Evolutionary conservation across 2,113 vertebrate species (phyloP).

Genomic region (Typhlomys cinereus): DNA sequence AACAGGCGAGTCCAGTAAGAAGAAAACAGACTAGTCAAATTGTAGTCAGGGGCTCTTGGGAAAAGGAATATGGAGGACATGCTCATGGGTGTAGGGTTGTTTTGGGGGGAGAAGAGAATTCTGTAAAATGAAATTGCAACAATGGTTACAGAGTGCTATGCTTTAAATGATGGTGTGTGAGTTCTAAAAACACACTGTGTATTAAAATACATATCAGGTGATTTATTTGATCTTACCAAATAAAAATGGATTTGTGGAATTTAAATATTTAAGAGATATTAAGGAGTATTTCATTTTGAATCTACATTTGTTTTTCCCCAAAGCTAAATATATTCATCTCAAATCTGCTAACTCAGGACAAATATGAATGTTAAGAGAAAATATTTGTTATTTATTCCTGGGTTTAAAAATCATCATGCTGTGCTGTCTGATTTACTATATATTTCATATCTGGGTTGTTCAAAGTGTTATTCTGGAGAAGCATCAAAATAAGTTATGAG

Average conservation of each 20-base stretch:
- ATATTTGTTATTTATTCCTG: constrained; percentile 33
- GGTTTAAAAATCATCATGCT: background rate
- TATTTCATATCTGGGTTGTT: constrained; percentile 10
- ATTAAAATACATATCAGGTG: constrained; percentile 12
- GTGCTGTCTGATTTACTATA: background rate
- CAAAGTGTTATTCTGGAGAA: constrained; percentile 43
- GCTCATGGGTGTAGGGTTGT: background rate
- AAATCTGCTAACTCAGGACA: constrained; percentile 22
- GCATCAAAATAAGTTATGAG: constrained; percentile 5
- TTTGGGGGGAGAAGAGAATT: background rate
- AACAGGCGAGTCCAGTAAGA: background rate
- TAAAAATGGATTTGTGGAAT: background rate
- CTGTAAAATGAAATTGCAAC: background rate
- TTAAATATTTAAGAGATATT: constrained; percentile 29
- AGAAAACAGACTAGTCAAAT: background rate
- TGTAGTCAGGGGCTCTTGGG: background rate
- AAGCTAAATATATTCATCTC: background rate
- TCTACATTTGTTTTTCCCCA: constrained; percentile 16
- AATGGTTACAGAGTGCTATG: background rate
- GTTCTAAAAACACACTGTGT: background rate
- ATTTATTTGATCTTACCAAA: constrained; percentile 14
- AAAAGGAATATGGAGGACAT: background rate
- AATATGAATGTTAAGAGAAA: constrained; percentile 13
- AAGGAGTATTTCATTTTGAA: constrained; percentile 39
- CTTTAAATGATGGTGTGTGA: background rate